Evolutionary conservation across 2,113 vertebrate species (phyloP).

Genomic region (Cochlearius cochlearius): DNA sequence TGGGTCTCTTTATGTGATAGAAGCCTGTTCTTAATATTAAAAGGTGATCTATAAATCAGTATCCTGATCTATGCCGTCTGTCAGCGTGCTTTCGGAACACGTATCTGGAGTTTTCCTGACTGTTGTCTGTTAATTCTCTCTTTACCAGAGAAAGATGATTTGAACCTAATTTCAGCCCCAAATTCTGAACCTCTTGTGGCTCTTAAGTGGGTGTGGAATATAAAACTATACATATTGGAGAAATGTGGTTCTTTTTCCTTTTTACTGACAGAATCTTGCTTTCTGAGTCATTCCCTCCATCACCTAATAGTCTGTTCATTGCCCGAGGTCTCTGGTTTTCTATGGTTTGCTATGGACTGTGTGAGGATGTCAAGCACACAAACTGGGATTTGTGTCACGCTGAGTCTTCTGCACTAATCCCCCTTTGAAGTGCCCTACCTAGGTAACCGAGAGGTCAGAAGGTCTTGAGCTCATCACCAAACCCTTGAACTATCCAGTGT

Average conservation of each 20-base stretch:
- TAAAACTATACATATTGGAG: not conserved
- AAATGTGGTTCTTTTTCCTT: not conserved
- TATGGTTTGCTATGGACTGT: not conserved
- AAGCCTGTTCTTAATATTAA: not conserved
- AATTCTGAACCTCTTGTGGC: not conserved
- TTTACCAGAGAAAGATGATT: not conserved
- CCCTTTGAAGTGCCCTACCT: not conserved
- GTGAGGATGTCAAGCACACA: slow-evolving; percentile 6
- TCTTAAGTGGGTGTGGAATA: slow-evolving; percentile 23
- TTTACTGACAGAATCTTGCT: not conserved
- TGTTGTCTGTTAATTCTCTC: not conserved
- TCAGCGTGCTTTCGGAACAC: not conserved
- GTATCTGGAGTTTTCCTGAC: not conserved
- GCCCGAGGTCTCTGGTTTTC: slow-evolving; percentile 4
- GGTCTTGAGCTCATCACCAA: slow-evolving; percentile 33
- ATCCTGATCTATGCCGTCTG: not conserved
- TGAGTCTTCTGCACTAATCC: not conserved
- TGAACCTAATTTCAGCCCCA: not conserved
- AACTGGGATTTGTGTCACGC: slow-evolving; percentile 11
- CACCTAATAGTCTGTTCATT: not conserved
- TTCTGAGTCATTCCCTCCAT: slow-evolving; percentile 48
- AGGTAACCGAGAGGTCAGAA: slow-evolving; percentile 40
- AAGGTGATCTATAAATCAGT: not conserved
- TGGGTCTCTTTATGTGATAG: not conserved
- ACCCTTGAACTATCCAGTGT: not conserved